A percentile compares a stretch with the other conserved stretches of the same genome.
Conservation (phyloP, 37 sponge, comb jelly and placozoan species). For the Spongia lamella region DNA sequence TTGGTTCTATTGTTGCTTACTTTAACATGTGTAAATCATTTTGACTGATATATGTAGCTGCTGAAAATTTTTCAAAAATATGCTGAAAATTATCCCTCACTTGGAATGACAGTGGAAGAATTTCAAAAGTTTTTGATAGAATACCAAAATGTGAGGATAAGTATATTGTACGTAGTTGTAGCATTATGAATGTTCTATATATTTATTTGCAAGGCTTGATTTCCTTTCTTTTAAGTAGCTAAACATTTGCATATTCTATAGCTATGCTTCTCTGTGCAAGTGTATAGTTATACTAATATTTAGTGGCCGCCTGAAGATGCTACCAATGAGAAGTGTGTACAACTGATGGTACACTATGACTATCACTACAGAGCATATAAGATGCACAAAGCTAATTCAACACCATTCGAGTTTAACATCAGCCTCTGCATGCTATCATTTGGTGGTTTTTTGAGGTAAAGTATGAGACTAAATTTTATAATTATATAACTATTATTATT, state of each 20-base stretch:
- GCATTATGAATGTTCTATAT: too few species aligned
- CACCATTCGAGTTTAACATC: constrained; percentile 22
- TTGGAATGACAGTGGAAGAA: constrained; percentile 66
- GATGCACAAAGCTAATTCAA: constrained; percentile 45
- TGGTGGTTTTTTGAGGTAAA: constrained; percentile 76
- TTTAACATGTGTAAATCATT: too few species aligned
- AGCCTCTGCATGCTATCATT: constrained; percentile 43
- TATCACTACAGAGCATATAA: constrained; percentile 62
- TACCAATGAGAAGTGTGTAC: neutral
- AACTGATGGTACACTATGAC: constrained; percentile 56
- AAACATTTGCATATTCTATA: too few species aligned
- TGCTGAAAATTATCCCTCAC: constrained; percentile 30
- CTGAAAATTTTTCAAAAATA: constrained; percentile 42
- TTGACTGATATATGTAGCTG: constrained; percentile 33
- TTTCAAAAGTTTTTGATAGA: constrained; percentile 53
- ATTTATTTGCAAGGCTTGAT: too few species aligned
- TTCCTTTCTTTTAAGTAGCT: too few species aligned
- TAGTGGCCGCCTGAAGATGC: constrained; percentile 59
- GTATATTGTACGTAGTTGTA: too few species aligned
- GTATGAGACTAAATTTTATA: too few species aligned
- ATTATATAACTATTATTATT: too few species aligned
- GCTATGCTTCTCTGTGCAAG: constrained; percentile 61
- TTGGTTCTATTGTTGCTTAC: neutral
- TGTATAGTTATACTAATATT: constrained; percentile 31
- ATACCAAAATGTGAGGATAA: constrained; percentile 51